These are phyloP conservation scores for Cebuella pygmaea DNA, from an alignment of 2,797 vertebrate genomes.

Conservation along the genomic window DNA sequence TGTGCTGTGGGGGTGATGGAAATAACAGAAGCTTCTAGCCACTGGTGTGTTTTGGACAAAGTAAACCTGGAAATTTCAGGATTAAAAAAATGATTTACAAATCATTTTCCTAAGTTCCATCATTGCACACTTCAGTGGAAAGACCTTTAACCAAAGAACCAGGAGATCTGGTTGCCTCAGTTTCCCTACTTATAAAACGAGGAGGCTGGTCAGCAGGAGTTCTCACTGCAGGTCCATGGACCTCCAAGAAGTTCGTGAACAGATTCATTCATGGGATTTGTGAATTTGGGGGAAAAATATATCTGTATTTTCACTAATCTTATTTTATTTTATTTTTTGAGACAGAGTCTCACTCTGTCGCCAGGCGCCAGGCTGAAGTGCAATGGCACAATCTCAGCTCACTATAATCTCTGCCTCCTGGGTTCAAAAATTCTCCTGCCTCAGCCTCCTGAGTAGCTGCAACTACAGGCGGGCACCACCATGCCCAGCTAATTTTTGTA, in stretches of 20 bases:
- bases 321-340: background rate
- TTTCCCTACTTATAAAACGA: background rate
- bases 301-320: background rate
- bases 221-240: background rate
- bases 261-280: background rate
- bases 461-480: no score
- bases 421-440: no score
- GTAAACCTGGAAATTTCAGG: background rate
- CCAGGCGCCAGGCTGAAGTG: no score
- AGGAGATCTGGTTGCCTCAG: background rate
- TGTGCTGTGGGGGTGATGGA: background rate
- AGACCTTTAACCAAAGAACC: background rate
- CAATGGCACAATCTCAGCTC: no score
- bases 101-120: background rate
- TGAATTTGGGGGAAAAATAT: background rate
- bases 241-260: background rate
- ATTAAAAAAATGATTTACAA: background rate
- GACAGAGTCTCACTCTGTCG: no score
- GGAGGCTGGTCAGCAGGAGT: background rate
- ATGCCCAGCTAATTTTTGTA: no score
- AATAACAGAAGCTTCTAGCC: background rate
- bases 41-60: background rate
- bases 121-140: background rate
- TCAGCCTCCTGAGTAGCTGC: no score
- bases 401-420: no score